Evolutionary conservation across 2,888 invertebrate genomes (phyloP).

Genomic region (Isoperla grammatica): DNA sequence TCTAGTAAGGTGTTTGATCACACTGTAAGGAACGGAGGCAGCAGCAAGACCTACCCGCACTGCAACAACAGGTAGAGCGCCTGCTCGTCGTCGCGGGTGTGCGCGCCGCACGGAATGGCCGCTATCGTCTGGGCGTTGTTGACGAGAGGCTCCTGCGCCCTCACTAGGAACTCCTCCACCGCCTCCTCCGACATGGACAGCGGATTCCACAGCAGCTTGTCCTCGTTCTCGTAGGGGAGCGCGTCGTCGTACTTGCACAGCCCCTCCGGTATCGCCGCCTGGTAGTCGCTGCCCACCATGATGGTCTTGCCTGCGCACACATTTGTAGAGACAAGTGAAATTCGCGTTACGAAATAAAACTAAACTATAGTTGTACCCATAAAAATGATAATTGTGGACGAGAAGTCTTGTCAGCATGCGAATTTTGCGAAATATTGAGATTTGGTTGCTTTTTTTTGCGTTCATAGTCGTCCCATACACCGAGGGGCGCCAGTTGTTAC

Average conservation of each 20-base stretch:
- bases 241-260: constrained; percentile 89
- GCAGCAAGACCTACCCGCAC: constrained; percentile 55
- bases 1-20: no score
- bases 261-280: constrained; percentile 90
- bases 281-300: constrained; percentile 92
- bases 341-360: neutral
- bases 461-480: no score
- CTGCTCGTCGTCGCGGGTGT: constrained; percentile 82
- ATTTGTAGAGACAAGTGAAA: no score
- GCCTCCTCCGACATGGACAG: constrained; percentile 61
- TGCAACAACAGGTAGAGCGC: constrained; percentile 85
- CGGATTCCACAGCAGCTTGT: constrained; percentile 92
- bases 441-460: no score
- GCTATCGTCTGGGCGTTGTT: constrained; percentile 46
- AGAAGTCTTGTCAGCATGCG: no score
- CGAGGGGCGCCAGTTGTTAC: no score
- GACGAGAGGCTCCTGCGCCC: constrained; percentile 45
- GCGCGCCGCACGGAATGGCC: constrained; percentile 63
- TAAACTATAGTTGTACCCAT: neutral
- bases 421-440: no score
- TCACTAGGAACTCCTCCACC: constrained; percentile 72
- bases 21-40: no score
- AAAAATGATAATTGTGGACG: no score
- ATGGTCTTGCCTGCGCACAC: constrained; percentile 62
- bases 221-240: constrained; percentile 92